These are phyloP conservation scores for Pristionchus maxplancki DNA, from an alignment of 2,888 invertebrate species.

Conservation along the genomic window DNA sequence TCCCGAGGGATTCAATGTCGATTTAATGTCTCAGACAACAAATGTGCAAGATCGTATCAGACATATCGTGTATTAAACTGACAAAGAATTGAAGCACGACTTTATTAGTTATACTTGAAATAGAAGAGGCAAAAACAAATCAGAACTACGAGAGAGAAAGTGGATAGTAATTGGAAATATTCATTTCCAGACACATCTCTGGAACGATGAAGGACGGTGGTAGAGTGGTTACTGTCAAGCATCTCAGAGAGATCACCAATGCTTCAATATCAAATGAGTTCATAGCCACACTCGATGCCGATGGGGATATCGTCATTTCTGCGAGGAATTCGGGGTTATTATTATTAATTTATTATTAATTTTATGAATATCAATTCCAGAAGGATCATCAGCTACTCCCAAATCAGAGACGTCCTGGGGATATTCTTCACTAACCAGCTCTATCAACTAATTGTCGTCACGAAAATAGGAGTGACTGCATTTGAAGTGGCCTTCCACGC, in stretches of 20 bases:
- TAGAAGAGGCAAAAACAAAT: too few species aligned
- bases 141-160: too few species aligned
- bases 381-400: constrained; percentile 23
- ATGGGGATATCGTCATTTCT: constrained; percentile 48
- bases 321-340: constrained; percentile 1
- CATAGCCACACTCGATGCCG: constrained; percentile 32
- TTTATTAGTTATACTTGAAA: too few species aligned
- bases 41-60: too few species aligned
- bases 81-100: too few species aligned
- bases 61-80: too few species aligned
- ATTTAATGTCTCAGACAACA: too few species aligned
- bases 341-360: not conserved
- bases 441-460: constrained; percentile 41
- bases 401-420: not conserved
- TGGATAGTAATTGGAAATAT: too few species aligned
- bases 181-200: constrained; percentile 19
- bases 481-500: constrained; percentile 38
- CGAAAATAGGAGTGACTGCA: not conserved
- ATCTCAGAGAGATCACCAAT: not conserved
- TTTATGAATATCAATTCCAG: constrained; percentile 39
- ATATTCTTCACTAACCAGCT: constrained; percentile 43
- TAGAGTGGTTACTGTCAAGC: constrained; percentile 21
- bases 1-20: too few species aligned
- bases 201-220: constrained; percentile 40
- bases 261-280: constrained; percentile 45